A percentile compares a stretch with the other conserved stretches of the same genome.
phyloP scores from a whole-genome alignment of 2,797 vertebrate species.

The Diplodus sargus region DNA sequence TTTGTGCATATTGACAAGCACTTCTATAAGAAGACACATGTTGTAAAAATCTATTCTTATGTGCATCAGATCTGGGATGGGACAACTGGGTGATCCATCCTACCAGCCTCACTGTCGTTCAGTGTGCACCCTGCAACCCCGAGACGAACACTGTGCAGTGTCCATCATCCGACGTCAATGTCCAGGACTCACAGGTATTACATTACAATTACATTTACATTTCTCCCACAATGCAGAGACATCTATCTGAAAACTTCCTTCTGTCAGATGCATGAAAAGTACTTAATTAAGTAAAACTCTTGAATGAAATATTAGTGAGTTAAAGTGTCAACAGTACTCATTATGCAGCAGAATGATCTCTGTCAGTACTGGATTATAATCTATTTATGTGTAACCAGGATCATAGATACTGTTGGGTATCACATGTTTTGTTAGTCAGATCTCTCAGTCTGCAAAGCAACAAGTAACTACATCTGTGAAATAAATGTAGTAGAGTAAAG shows the following conservation, averaged over 20 bases:
- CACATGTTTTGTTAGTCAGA: no score
- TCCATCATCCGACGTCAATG: slow-evolving; percentile 22
- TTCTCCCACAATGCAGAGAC: background rate
- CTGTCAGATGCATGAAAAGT: background rate
- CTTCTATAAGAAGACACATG: background rate
- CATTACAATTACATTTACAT: background rate
- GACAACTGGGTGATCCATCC: slow-evolving; percentile 84
- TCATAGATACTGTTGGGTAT: no score
- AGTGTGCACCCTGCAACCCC: slow-evolving; percentile 73
- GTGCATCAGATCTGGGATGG: slow-evolving; percentile 83
- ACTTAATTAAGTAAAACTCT: background rate
- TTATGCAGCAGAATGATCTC: background rate
- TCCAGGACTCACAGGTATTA: slow-evolving; percentile 68
- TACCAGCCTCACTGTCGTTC: slow-evolving; percentile 74
- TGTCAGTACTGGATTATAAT: background rate
- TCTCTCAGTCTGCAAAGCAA: background rate
- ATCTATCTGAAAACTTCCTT: background rate
- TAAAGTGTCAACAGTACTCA: background rate
- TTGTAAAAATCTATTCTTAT: background rate
- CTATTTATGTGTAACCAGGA: background rate
- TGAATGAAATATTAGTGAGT: background rate
- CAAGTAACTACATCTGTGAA: background rate
- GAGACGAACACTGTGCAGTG: slow-evolving; percentile 44
- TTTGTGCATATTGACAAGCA: background rate
- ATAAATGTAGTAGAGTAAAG: background rate